Conservation (phyloP, 1,140 invertebrate genomes). For the Drosophila carrolli region DNA sequence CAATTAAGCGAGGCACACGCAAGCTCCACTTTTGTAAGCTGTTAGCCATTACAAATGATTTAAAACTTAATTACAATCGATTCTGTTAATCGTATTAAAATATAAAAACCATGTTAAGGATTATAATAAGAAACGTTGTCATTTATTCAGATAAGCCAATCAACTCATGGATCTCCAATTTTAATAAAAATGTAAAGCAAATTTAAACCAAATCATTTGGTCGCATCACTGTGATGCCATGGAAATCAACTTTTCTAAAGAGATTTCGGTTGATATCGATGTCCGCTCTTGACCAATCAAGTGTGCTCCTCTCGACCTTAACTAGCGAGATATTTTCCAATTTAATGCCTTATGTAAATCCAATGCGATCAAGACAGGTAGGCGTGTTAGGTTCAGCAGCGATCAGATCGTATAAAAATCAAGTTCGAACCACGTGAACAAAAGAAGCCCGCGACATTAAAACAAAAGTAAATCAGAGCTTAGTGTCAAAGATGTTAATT, state of each 20-base stretch:
- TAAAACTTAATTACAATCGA: neutral
- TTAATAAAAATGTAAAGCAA: conserved; percentile 8
- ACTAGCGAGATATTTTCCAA: conserved; percentile 29
- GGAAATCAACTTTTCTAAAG: conserved; percentile 26
- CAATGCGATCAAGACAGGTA: conserved; percentile 74
- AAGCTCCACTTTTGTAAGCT: neutral
- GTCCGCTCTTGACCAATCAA: conserved; percentile 25
- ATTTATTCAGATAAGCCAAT: conserved; percentile 35
- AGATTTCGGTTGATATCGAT: conserved; percentile 7
- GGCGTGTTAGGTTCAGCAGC: conserved; percentile 40
- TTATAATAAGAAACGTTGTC: neutral
- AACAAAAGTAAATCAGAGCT: conserved; percentile 84
- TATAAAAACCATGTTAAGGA: conserved; percentile 6
- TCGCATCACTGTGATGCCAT: conserved; percentile 20
- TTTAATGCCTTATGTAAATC: conserved; percentile 69
- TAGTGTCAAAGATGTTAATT: conserved; percentile 83
- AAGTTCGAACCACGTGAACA: conserved; percentile 63
- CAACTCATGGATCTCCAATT: neutral
- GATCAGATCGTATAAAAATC: conserved; percentile 54
- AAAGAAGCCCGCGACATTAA: conserved; percentile 72
- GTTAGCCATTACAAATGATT: neutral
- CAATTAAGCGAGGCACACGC: neutral
- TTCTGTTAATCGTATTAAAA: neutral
- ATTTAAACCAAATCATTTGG: conserved; percentile 15
- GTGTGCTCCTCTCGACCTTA: conserved; percentile 10